These are phyloP conservation scores for Marasmarcha lunaedactyla DNA, from an alignment of 2,888 invertebrate species.

Conservation along the genomic window DNA sequence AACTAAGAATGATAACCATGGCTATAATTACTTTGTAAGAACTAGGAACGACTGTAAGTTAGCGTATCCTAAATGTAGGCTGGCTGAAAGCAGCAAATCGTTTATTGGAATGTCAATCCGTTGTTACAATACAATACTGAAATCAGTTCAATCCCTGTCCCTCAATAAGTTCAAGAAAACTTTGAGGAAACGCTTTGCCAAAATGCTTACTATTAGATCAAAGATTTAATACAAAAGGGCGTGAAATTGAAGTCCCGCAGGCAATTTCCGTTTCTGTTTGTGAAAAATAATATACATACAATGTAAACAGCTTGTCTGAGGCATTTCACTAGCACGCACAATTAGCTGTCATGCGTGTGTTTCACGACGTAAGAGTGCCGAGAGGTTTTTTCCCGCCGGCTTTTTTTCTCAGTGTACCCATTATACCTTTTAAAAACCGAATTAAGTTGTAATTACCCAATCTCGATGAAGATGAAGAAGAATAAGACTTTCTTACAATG, in stretches of 20 bases:
- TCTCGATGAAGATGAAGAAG: too few relatives aligned
- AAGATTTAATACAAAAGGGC: not conserved
- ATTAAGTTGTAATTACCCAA: too few relatives aligned
- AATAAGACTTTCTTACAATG: too few relatives aligned
- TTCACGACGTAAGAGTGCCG: not conserved
- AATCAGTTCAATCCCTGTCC: not conserved
- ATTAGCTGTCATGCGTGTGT: not conserved
- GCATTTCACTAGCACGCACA: slow-evolving; percentile 7
- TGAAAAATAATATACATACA: not conserved
- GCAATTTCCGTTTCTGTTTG: too few relatives aligned
- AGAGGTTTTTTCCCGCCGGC: too few relatives aligned
- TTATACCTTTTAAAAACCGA: too few relatives aligned
- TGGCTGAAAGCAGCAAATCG: not conserved
- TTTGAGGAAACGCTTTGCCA: not conserved
- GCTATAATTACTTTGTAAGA: not conserved
- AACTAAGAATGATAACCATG: not conserved
- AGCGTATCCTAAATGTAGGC: not conserved
- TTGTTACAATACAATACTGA: not conserved
- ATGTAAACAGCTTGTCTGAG: slow-evolving; percentile 33
- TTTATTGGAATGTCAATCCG: not conserved
- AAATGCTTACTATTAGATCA: not conserved
- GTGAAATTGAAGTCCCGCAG: not conserved
- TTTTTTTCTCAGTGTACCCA: too few relatives aligned
- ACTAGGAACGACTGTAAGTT: not conserved
- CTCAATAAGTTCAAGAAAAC: not conserved